Percentiles rank a stretch among this genome's conserved stretches.
phyloP scores from a whole-genome alignment of 2,797 vertebrate species.

The Gastrophryne carolinensis region DNA sequence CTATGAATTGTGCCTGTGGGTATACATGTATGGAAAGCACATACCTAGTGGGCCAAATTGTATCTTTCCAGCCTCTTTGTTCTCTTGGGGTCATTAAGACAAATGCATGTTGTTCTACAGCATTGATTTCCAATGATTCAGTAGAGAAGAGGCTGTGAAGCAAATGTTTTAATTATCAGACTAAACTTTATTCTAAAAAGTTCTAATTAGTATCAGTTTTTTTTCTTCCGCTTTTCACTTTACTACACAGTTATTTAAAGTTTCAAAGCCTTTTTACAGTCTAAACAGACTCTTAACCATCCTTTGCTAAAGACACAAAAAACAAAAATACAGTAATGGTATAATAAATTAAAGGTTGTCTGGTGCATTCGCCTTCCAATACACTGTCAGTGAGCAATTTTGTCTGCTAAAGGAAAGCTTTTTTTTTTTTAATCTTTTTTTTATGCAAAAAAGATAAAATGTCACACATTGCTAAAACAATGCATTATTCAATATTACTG shows the following conservation, averaged over 20 bases:
- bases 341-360: slow-evolving; percentile 62
- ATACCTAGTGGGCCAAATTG: not conserved
- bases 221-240: not conserved
- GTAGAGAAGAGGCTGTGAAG: not conserved
- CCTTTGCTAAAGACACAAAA: slow-evolving; percentile 66
- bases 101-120: not conserved
- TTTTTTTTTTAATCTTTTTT: slow-evolving; percentile 64
- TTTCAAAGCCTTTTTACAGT: slow-evolving; percentile 20
- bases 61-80: not conserved
- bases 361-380: slow-evolving; percentile 61
- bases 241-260: slow-evolving; percentile 3
- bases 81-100: not conserved
- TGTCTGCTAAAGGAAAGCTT: slow-evolving; percentile 56
- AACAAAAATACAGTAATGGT: slow-evolving; percentile 62
- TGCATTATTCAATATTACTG: slow-evolving; percentile 57
- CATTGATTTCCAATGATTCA: slow-evolving; percentile 6
- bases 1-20: not conserved
- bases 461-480: slow-evolving; percentile 55
- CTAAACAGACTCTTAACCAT: slow-evolving; percentile 74
- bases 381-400: slow-evolving; percentile 61
- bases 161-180: slow-evolving; percentile 3
- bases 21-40: not conserved
- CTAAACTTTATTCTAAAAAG: not conserved
- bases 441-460: slow-evolving; percentile 57
- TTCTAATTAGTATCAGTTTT: not conserved